These are phyloP conservation scores for Chrysoperla carnea DNA, from an alignment of 1,140 invertebrate genomes.

Conservation along the genomic window DNA sequence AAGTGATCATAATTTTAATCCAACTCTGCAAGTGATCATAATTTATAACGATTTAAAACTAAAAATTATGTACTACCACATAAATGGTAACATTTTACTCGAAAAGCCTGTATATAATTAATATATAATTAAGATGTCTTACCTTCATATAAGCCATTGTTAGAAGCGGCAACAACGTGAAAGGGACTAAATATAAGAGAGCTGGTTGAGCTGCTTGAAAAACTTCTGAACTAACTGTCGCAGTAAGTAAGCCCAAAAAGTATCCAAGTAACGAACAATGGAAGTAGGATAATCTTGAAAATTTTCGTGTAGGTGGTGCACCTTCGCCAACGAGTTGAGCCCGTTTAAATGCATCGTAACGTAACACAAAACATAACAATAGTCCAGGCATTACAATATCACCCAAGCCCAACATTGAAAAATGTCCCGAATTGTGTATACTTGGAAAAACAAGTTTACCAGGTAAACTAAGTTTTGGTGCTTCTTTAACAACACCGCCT, in stretches of 20 bases:
- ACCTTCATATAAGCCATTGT: conserved; percentile 97
- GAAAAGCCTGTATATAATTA: too few relatives aligned
- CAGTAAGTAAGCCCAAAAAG: conserved; percentile 89
- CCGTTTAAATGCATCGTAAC: conserved; percentile 94
- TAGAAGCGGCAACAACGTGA: conserved; percentile 85
- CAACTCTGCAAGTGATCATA: too few relatives aligned
- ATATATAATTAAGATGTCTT: too few relatives aligned
- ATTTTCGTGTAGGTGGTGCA: conserved; percentile 18
- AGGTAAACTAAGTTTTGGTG: conserved; percentile 86
- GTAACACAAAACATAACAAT: conserved; percentile 84
- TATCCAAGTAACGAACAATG: conserved; percentile 97
- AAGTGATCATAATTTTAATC: too few relatives aligned
- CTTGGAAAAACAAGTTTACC: conserved; percentile 95
- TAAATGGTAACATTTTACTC: too few relatives aligned
- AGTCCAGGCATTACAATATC: conserved; percentile 98
- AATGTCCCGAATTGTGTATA: conserved; percentile 87
- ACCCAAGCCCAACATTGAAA: conserved; percentile 89
- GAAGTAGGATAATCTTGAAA: conserved; percentile 64
- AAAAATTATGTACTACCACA: too few relatives aligned
- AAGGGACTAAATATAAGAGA: conserved; percentile 89
- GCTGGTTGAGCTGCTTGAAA: conserved; percentile 97
- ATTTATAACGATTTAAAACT: too few relatives aligned
- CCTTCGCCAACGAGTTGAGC: conserved; percentile 28
- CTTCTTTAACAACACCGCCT: conserved; percentile 67
- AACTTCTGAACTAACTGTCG: conserved; percentile 91